Base-by-base conservation (phyloP, 1,140 invertebrate species). In the Scaptomyza montana region DNA sequence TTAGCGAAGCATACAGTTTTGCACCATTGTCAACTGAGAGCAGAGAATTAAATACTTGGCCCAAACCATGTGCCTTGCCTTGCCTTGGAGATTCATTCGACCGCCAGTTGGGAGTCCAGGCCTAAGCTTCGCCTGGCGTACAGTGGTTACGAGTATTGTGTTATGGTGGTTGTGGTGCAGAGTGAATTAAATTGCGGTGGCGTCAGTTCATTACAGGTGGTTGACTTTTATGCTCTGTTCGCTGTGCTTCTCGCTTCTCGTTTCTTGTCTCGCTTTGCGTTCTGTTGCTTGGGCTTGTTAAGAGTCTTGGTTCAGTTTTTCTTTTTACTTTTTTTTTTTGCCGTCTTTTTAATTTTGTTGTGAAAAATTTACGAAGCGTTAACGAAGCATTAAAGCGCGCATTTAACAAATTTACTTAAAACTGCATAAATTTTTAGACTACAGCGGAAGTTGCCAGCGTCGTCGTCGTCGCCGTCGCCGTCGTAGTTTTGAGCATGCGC, bases 361-460 rank as follows among this genome's bases (percentile, higher is more conserved):
- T 89, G 84, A 81, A 80, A 90, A 90, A 86, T 90, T 90, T 90
- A 90, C 78, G 84, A 90, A 90, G 89, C 84, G 89, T 90, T 90
- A 90, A 90, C 89, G 89, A 90, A 90, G 80, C 89, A 90, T 90
- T 91, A 90, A 90, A 90, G 89, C 89, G 89, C 80, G 89, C 89
- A 89, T 90, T 90, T 90, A 90, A 90, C 89, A 90, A 90, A 90
- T 90, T 90, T 90, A 90, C 89, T 90, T 90, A 90, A 90, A 90
- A 90, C 78, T 90, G 87, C 87, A 90, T 90, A 90, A 90, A 90
- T 90, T 90, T 87, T 54, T 65, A 70, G 69, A 63, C 79, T 62
- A 62, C 65, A 66, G 57, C 74, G 46, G 64, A 73, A 86, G 80
- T 85, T 57, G 77, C 53, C 61, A 75, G 66, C 71, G 80, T 64